Percentiles rank a stretch among this genome's conserved stretches.
phyloP scores from a whole-genome alignment of 2,797 vertebrate genomes.

The Bryconaethiops microstoma region DNA sequence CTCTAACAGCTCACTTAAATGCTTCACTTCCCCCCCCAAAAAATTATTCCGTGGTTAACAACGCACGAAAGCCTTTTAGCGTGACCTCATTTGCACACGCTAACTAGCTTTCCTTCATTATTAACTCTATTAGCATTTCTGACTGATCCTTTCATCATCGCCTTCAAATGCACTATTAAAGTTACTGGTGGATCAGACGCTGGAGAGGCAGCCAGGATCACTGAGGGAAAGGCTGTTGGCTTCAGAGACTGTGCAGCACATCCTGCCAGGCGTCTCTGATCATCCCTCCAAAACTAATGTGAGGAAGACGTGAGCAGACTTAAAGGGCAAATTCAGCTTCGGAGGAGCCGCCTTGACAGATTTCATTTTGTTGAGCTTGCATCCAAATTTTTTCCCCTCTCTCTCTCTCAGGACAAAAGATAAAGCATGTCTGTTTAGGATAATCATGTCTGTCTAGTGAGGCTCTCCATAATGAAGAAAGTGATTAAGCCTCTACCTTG shows the following conservation, averaged over 20 bases:
- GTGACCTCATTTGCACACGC: constrained; percentile 5
- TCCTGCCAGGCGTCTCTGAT: background rate
- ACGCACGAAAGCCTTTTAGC: background rate
- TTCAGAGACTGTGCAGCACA: background rate
- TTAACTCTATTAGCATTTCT: background rate
- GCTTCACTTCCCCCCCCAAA: no score
- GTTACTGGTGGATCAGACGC: background rate
- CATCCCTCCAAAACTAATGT: constrained; percentile 15
- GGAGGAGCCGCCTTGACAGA: constrained; percentile 17
- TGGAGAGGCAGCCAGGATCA: background rate
- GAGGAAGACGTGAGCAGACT: constrained; percentile 21
- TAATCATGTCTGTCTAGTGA: background rate
- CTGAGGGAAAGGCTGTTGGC: background rate
- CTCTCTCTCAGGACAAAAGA: constrained; percentile 1
- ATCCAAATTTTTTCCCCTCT: background rate
- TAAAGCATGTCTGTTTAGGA: constrained; percentile 13
- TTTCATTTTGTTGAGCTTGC: constrained; percentile 20
- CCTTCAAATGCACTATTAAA: background rate
- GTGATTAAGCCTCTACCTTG: constrained; percentile 21
- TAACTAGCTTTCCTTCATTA: background rate
- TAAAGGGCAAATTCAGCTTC: background rate
- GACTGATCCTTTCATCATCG: background rate
- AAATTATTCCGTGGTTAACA: background rate
- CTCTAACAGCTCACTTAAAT: background rate
- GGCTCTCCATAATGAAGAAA: constrained; percentile 8